A percentile compares a stretch with the other conserved stretches of the same genome.
phyloP scores from a whole-genome alignment of 2,888 invertebrate genomes.

The Drosophila limbata region DNA sequence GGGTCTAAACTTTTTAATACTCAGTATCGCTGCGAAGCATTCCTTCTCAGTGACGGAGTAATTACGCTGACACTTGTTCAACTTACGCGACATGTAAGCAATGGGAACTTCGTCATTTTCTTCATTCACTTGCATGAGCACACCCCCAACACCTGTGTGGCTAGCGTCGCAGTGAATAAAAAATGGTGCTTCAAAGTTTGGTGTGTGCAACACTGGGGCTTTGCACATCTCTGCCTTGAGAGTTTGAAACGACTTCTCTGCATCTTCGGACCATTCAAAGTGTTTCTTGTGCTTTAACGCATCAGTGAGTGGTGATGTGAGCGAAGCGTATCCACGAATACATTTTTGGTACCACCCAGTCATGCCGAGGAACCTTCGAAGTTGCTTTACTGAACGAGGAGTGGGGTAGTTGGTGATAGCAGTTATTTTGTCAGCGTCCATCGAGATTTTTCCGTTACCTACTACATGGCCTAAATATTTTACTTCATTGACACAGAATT shows the following conservation, averaged over 20 bases:
- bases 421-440: slow-evolving; percentile 20
- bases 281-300: not conserved
- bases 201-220: slow-evolving; percentile 5
- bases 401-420: slow-evolving; percentile 6
- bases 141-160: slow-evolving; percentile 1
- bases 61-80: not conserved
- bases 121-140: slow-evolving; percentile 2
- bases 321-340: not conserved
- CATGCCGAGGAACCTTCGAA: not conserved
- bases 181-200: slow-evolving; percentile 1
- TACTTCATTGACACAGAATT: slow-evolving; percentile 8
- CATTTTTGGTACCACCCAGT: not conserved
- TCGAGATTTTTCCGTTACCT: slow-evolving; percentile 10
- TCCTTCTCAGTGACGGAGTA: slow-evolving; percentile 13
- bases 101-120: not conserved
- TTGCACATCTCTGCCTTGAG: not conserved
- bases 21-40: slow-evolving; percentile 10
- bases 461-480: slow-evolving; percentile 25
- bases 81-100: not conserved
- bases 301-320: not conserved
- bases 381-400: not conserved
- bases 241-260: not conserved
- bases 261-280: not conserved
- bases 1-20: slow-evolving; percentile 11
- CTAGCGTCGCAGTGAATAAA: slow-evolving; percentile 15